Conservation (phyloP, 2,113 vertebrate species). For the Scophthalmus maximus region DNA sequence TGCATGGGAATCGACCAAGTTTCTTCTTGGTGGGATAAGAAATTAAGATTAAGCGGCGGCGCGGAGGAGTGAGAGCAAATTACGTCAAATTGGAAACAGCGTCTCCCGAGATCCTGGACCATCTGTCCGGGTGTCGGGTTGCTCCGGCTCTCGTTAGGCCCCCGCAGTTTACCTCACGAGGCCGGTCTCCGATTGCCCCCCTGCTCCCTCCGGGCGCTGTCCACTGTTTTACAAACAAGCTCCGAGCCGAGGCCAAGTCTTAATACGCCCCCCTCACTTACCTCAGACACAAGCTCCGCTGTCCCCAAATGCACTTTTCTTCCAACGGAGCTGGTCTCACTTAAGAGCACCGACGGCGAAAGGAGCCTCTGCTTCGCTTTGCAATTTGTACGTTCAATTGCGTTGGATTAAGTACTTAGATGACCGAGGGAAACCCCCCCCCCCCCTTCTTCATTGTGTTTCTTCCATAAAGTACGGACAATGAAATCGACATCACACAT, state of each 20-base stretch:
- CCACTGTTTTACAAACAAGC: conserved; percentile 60
- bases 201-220: conserved; percentile 54
- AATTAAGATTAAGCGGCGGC: conserved; percentile 46
- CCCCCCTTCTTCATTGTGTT: conserved; percentile 46
- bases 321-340: conserved; percentile 31
- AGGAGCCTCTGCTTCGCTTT: conserved; percentile 11
- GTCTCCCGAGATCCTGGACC: conserved; percentile 64
- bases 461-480: conserved; percentile 41
- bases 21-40: conserved; percentile 38
- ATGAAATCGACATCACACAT: conserved; percentile 25
- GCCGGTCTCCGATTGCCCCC: conserved; percentile 65
- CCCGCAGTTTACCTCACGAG: conserved; percentile 81
- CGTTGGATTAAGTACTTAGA: conserved; percentile 44
- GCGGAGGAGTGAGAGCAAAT: conserved; percentile 64
- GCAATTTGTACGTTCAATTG: conserved; percentile 48
- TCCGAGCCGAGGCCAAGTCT: conserved; percentile 70
- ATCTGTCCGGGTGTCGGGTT: conserved; percentile 80
- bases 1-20: conserved; percentile 28
- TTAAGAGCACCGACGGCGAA: conserved; percentile 8
- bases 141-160: conserved; percentile 73
- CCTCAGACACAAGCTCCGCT: conserved; percentile 27
- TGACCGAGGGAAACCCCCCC: conserved; percentile 44
- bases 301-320: conserved; percentile 60
- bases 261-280: conserved; percentile 67
- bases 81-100: conserved; percentile 79